Conservation (phyloP, 2,797 vertebrate genomes). For the Arctocebus calabarensis region DNA sequence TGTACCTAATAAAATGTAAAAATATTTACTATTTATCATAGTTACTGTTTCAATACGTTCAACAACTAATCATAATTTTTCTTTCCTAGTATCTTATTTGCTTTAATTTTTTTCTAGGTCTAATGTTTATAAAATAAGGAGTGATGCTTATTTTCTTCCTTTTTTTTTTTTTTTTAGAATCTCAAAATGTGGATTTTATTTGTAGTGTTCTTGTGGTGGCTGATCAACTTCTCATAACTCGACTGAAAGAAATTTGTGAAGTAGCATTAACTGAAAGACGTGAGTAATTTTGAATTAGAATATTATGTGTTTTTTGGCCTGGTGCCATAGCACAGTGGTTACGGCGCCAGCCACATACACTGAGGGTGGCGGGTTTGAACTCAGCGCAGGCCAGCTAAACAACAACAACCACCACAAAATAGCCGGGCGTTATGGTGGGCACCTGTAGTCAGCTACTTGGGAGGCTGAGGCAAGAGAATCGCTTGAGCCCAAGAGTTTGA, state of each 20-base stretch:
- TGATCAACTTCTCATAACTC: constrained; percentile 96
- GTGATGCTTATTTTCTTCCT: constrained; percentile 16
- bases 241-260: constrained; percentile 98
- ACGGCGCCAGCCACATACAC: too few relatives aligned
- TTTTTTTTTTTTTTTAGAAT: constrained; percentile 89
- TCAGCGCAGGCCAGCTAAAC: too few relatives aligned
- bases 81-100: not conserved
- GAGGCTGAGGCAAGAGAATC: too few relatives aligned
- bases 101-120: not conserved
- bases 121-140: constrained; percentile 42
- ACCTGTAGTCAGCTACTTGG: too few relatives aligned
- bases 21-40: not conserved
- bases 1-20: not conserved
- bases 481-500: too few relatives aligned
- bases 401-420: too few relatives aligned
- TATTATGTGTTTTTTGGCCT: not conserved
- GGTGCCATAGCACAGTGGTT: too few relatives aligned
- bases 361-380: too few relatives aligned
- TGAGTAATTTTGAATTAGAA: constrained; percentile 85
- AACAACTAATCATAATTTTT: constrained; percentile 50
- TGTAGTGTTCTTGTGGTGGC: constrained; percentile 96
- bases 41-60: constrained; percentile 12
- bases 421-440: too few relatives aligned
- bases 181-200: constrained; percentile 95
- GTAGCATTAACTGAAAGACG: constrained; percentile 96